Percentiles rank a stretch among this genome's conserved stretches.
Evolutionary conservation across 2,888 invertebrate species (phyloP).

Genomic region (Limnephilus marmoratus): DNA sequence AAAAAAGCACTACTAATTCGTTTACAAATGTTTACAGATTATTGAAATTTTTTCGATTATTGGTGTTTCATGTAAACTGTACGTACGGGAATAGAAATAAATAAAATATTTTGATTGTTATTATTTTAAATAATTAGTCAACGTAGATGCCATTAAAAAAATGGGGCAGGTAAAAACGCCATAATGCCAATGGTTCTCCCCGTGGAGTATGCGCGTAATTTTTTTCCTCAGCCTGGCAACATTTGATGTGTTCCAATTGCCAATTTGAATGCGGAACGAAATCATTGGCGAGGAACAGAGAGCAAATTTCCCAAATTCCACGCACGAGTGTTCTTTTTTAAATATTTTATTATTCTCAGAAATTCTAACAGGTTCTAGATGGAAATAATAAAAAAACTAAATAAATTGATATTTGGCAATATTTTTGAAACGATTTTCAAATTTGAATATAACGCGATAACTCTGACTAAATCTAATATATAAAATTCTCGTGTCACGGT

Average conservation of each 20-base stretch:
- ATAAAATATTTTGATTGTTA: too few species aligned
- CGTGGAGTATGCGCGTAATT: background rate
- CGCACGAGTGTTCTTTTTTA: background rate
- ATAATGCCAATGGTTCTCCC: background rate
- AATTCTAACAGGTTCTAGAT: background rate
- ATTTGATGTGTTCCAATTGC: conserved; percentile 37
- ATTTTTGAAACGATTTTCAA: background rate
- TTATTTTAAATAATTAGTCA: too few species aligned
- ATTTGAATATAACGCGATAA: background rate
- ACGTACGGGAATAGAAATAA: too few species aligned
- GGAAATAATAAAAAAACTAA: too few species aligned
- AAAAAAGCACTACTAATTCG: too few species aligned
- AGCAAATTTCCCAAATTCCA: background rate
- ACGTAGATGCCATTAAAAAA: background rate
- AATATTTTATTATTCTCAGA: background rate
- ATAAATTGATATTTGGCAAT: too few species aligned
- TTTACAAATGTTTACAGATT: too few species aligned
- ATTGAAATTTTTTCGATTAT: too few species aligned
- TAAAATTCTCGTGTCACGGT: too few species aligned
- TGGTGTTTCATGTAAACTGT: too few species aligned
- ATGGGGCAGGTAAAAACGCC: background rate
- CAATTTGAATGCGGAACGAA: conserved; percentile 33
- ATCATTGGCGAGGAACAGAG: background rate
- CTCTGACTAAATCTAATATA: background rate
- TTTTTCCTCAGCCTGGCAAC: background rate